Base-by-base conservation (phyloP, 2,888 invertebrate species). In the Nemotelus nigrinus region DNA sequence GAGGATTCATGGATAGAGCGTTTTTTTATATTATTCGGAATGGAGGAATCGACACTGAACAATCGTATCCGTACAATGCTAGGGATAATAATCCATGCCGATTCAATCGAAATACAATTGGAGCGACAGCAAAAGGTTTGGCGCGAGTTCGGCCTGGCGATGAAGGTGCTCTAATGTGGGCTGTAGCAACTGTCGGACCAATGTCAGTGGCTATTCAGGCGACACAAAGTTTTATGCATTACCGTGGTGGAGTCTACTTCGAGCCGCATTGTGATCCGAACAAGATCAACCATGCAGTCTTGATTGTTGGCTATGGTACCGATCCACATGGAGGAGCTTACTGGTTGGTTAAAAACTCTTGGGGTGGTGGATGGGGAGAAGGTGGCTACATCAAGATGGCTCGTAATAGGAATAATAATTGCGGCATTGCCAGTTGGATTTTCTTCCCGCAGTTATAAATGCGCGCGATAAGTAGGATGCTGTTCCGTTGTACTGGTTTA, bases 161-260 rank as follows among this genome's bases (percentile, higher is more conserved):
- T 84, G 97, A 97, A 87, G 85, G 90, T 2, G 91, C 92, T 83
- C 88, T 97, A 83, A 90, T 90, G 88, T 87, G 89, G 79, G 96
- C 96, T 7, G 91, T 96, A 70, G 96, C 96, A 77, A 93, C 94
- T 0, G 86, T 93, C 79, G 97, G 97, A 0, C 97, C 97, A 7
- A 89, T 96, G 65, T 91, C 95, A 6, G 93, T 96, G 70, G 96
- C 95, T 83, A 96, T 97, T 84, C 96, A 97, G 89, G 97, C 97
- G 80, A 93, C 92, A 81, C 89, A 91, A 84, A 92, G 92, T 81
- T 96, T 97, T 92, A 96, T 96, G 88, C 93, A 94, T 85, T 96
- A 96, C 88, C 90, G 91, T 2, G 88, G 89, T 81, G 95, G 94
- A 48, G 91, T 97, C 78, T 97, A 96, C 88, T 90, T 90, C 85